phyloP scores from a whole-genome alignment of 2,113 vertebrate genomes.

The Malurus alboscapulatus region DNA sequence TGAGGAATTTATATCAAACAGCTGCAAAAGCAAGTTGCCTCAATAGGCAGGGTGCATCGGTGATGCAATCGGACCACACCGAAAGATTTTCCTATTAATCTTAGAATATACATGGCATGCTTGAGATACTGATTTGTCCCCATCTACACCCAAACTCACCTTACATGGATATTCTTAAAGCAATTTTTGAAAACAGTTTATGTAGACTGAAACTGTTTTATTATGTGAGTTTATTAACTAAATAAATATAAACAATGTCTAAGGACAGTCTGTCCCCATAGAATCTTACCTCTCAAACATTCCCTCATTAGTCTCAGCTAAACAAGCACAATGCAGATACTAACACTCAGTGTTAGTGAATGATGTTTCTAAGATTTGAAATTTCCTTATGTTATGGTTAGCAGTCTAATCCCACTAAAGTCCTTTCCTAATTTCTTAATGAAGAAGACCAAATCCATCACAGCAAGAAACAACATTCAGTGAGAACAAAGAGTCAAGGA shows the following conservation, averaged over 20 bases:
- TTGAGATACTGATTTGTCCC: not conserved
- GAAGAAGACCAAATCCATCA: not conserved
- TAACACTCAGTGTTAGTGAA: not conserved
- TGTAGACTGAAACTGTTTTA: not conserved
- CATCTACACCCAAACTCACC: not conserved
- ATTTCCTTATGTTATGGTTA: not conserved
- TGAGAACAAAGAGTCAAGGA: not conserved
- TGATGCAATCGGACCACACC: conserved; percentile 81
- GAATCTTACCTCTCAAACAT: conserved; percentile 1
- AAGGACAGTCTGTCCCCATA: conserved; percentile 19
- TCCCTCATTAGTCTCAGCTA: not conserved
- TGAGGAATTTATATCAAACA: conserved; percentile 94
- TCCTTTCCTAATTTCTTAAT: not conserved
- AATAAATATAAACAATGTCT: conserved; percentile 22
- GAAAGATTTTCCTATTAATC: conserved; percentile 63
- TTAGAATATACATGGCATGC: not conserved
- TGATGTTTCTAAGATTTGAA: not conserved
- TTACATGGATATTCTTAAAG: not conserved
- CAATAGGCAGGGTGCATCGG: conserved; percentile 61
- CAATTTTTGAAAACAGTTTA: conserved; percentile 22
- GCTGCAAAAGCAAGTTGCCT: conserved; percentile 96
- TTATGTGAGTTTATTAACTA: conserved; percentile 14
- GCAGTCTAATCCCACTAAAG: not conserved
- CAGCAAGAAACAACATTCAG: not conserved
- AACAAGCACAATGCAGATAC: not conserved